Conservation (phyloP, 2,888 invertebrate genomes). For the Cyaniris semiargus region DNA sequence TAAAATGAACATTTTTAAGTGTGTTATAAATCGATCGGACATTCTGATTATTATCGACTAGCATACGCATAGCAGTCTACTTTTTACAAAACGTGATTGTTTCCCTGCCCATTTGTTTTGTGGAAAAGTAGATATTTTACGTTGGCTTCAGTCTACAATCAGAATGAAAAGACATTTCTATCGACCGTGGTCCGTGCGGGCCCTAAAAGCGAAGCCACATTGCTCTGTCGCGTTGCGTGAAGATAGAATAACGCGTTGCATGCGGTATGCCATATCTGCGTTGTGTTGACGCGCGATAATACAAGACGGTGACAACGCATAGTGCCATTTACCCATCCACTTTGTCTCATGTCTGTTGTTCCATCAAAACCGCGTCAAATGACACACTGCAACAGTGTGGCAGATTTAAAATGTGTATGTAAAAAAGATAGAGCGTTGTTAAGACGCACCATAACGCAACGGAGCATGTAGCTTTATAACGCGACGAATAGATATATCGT, state of each 20-base stretch:
- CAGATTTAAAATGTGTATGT: neutral
- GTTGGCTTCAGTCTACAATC: no score
- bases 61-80: no score
- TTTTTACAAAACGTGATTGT: no score
- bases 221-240: neutral
- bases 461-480: neutral
- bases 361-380: no score
- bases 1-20: neutral
- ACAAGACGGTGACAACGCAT: no score
- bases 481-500: neutral
- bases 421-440: neutral
- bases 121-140: neutral
- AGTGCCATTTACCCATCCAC: no score
- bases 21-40: neutral
- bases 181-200: neutral
- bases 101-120: neutral
- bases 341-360: no score
- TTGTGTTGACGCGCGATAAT: no score
- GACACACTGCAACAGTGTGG: no score
- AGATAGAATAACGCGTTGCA: no score
- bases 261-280: neutral
- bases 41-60: neutral
- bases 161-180: neutral
- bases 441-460: neutral
- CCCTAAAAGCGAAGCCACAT: neutral